Conservation (phyloP, 2,888 invertebrate genomes). For the Heterodera filipjevi region DNA sequence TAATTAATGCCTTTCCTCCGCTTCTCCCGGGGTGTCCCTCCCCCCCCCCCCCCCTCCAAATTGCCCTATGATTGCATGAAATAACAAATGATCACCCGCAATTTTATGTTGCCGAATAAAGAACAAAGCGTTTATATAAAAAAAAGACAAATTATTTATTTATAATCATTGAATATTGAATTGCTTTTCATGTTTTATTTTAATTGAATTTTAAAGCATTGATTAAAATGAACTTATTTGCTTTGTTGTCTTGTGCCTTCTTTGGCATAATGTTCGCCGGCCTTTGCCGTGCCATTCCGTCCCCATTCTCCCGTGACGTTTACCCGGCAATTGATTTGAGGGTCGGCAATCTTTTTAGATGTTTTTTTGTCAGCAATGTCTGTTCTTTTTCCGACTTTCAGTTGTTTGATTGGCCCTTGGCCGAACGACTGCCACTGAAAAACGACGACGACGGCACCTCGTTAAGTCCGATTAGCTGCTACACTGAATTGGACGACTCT, state of each 20-base stretch:
- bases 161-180: too few species aligned
- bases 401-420: constrained; percentile 3
- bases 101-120: too few species aligned
- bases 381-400: neutral
- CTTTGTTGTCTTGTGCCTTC: neutral
- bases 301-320: neutral
- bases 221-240: neutral
- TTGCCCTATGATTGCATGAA: too few species aligned
- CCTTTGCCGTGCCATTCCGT: neutral
- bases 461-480: neutral
- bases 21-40: too few species aligned
- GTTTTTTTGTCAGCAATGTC: neutral
- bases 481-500: constrained; percentile 14
- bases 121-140: too few species aligned
- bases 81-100: too few species aligned
- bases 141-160: too few species aligned
- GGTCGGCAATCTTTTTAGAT: too few species aligned
- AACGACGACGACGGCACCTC: neutral
- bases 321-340: neutral
- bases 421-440: neutral
- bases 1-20: too few species aligned
- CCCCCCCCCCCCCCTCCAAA: too few species aligned
- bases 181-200: too few species aligned
- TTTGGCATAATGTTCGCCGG: neutral
- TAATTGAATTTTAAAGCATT: too few species aligned